These are phyloP conservation scores for Orchesella flavescens DNA, from an alignment of 2,888 invertebrate genomes.

Conservation along the genomic window DNA sequence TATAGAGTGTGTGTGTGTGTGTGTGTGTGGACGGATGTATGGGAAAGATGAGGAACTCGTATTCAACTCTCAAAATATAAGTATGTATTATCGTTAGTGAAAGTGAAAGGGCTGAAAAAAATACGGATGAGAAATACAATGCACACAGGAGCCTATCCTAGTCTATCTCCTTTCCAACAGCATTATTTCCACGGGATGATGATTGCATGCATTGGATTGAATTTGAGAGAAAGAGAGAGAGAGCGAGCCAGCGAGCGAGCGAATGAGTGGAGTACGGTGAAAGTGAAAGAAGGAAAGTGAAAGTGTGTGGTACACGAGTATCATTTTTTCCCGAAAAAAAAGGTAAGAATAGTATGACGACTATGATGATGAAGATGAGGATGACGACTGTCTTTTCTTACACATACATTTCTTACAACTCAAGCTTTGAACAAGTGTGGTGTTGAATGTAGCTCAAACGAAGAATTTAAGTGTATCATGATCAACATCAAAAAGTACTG, in stretches of 20 bases:
- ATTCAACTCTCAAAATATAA: too few species aligned
- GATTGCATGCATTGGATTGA: too few species aligned
- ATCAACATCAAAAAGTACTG: not conserved
- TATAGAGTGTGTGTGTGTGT: not conserved
- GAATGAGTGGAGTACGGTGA: conserved; percentile 20
- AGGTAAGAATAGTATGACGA: conserved; percentile 22
- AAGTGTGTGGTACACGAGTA: conserved; percentile 29
- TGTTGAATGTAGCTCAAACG: not conserved
- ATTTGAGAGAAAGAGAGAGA: not conserved
- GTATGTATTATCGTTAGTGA: too few species aligned
- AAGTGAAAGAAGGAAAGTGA: conserved; percentile 43
- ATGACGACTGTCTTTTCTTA: conserved; percentile 46
- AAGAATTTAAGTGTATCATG: conserved; percentile 48
- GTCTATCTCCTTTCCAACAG: too few species aligned
- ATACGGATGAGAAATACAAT: too few species aligned
- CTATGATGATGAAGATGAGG: conserved; percentile 52
- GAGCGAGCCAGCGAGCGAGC: not conserved
- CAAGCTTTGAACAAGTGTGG: conserved; percentile 29
- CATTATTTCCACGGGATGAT: too few species aligned
- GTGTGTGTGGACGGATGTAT: conserved; percentile 27
- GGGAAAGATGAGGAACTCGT: conserved; percentile 40
- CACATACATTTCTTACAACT: not conserved
- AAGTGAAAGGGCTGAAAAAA: too few species aligned
- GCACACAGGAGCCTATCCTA: too few species aligned
- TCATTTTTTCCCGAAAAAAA: not conserved